Conservation (phyloP, 2,888 invertebrate genomes). For the Drosophila paranaensis region DNA sequence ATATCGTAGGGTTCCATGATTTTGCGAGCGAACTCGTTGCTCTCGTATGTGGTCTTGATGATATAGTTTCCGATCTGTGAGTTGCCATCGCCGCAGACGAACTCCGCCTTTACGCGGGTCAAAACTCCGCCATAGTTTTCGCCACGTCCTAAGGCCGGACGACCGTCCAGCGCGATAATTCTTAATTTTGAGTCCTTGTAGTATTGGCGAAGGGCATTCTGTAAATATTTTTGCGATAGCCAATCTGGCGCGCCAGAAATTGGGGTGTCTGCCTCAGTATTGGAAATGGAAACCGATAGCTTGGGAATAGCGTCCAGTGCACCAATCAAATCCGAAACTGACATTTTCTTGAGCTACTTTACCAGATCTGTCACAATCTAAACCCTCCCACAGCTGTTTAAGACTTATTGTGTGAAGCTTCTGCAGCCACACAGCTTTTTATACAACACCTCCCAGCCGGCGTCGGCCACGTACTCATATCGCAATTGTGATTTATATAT, state of each 20-base stretch:
- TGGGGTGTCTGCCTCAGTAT: not conserved
- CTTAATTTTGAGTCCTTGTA: slow-evolving; percentile 69
- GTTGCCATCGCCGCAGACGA: slow-evolving; percentile 42
- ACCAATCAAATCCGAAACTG: slow-evolving; percentile 68
- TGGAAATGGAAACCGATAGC: slow-evolving; percentile 9
- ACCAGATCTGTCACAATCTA: slow-evolving; percentile 15
- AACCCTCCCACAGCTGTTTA: not conserved
- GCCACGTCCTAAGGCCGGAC: slow-evolving; percentile 81
- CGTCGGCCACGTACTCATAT: slow-evolving; percentile 9
- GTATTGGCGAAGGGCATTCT: slow-evolving; percentile 66
- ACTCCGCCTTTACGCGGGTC: slow-evolving; percentile 74
- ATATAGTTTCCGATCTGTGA: slow-evolving; percentile 71
- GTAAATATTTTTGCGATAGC: slow-evolving; percentile 76
- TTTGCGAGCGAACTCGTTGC: slow-evolving; percentile 74
- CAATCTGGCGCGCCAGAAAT: slow-evolving; percentile 71
- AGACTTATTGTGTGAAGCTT: slow-evolving; percentile 15
- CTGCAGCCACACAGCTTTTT: slow-evolving; percentile 36
- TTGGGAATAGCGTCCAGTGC: slow-evolving; percentile 59
- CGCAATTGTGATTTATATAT: slow-evolving; percentile 56
- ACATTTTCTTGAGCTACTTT: slow-evolving; percentile 48
- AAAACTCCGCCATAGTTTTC: slow-evolving; percentile 83
- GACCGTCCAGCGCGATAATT: slow-evolving; percentile 57
- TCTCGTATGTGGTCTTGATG: slow-evolving; percentile 81
- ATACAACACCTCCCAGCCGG: slow-evolving; percentile 35
- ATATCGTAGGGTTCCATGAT: slow-evolving; percentile 82